Percentiles rank a stretch among this genome's conserved stretches.
Evolutionary conservation across 2,113 vertebrate species (phyloP).

Genomic region (Macquaria ambigua): DNA sequence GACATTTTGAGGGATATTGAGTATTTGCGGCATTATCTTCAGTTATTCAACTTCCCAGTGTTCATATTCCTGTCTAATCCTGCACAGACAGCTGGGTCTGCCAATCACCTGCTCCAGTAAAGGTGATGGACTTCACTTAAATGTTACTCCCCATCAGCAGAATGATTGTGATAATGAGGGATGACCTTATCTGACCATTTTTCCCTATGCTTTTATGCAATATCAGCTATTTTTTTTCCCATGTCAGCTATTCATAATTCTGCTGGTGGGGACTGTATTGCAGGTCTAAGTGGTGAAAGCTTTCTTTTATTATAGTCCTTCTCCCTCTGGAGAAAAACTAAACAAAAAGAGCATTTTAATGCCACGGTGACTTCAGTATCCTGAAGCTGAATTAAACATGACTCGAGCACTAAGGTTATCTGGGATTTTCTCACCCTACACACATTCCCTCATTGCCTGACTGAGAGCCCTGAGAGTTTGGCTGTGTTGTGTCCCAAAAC

Average conservation of each 20-base stretch:
- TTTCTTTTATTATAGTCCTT: neutral
- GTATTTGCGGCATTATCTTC: constrained; percentile 33
- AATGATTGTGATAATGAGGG: constrained; percentile 14
- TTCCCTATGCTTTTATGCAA: neutral
- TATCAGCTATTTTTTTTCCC: neutral
- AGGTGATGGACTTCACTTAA: constrained; percentile 20
- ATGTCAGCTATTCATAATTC: neutral
- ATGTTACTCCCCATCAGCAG: constrained; percentile 17
- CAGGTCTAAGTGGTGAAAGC: neutral
- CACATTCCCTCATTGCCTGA: constrained; percentile 38
- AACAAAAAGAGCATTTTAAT: constrained; percentile 14
- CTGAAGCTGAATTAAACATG: constrained; percentile 42
- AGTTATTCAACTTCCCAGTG: constrained; percentile 36
- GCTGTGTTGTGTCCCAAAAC: constrained; percentile 63
- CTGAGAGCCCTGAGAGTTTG: constrained; percentile 64
- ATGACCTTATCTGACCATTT: constrained; percentile 31
- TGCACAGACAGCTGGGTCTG: constrained; percentile 43
- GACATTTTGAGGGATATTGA: constrained; percentile 38
- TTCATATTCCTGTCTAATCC: constrained; percentile 47
- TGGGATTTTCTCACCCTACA: constrained; percentile 48
- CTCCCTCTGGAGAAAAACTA: neutral
- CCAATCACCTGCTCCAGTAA: constrained; percentile 28
- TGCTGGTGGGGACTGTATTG: neutral
- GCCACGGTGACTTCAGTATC: neutral
- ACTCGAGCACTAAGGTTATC: constrained; percentile 34